Evolutionary conservation across 1,140 invertebrate species (phyloP).

Genomic region (Choristoneura fumiferana): DNA sequence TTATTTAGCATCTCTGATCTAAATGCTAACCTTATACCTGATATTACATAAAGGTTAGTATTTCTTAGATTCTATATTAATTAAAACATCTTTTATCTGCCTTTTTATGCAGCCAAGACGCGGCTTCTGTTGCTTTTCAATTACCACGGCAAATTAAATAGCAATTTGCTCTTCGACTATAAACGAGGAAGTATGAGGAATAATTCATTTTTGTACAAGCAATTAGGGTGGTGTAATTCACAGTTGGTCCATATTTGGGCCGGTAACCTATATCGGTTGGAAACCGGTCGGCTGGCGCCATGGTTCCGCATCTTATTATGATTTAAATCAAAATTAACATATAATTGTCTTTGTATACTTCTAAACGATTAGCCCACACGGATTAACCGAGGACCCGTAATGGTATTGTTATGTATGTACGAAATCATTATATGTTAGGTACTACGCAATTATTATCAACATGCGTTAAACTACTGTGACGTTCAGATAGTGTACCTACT

Average conservation of each 20-base stretch:
- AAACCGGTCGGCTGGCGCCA: slow-evolving; percentile 38
- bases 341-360: slow-evolving; percentile 28
- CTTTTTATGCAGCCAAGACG: too few relatives aligned
- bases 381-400: neutral
- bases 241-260: slow-evolving; percentile 27
- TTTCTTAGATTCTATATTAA: too few relatives aligned
- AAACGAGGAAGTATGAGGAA: neutral
- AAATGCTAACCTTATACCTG: too few relatives aligned
- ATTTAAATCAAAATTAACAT: slow-evolving; percentile 38
- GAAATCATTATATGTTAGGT: too few relatives aligned
- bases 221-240: slow-evolving; percentile 28
- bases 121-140: too few relatives aligned
- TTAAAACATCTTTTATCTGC: too few relatives aligned
- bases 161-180: neutral
- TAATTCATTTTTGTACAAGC: slow-evolving; percentile 26
- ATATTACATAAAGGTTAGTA: too few relatives aligned
- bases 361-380: slow-evolving; percentile 12
- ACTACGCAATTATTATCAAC: too few relatives aligned
- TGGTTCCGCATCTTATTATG: slow-evolving; percentile 29
- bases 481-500: too few relatives aligned
- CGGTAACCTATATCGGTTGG: slow-evolving; percentile 33
- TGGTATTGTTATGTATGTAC: neutral
- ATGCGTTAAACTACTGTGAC: too few relatives aligned
- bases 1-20: too few relatives aligned
- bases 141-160: neutral